Evolutionary conservation across 37 sponge, comb jelly and placozoan genomes (phyloP), one percentile per base, ranked within the genome.

Genomic region (Haliclona indistincta): DNA sequence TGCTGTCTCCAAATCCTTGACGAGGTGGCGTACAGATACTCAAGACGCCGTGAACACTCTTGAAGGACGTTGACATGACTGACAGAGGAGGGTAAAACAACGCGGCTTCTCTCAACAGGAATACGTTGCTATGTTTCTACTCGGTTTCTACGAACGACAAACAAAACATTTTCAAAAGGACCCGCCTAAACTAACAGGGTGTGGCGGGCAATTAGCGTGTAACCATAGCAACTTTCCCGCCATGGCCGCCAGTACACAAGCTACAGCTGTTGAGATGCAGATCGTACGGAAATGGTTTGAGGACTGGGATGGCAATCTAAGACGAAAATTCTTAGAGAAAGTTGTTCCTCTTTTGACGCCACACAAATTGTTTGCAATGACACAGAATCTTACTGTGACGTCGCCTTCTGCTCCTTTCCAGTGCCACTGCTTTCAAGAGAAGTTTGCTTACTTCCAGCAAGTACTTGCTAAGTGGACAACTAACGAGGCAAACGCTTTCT

Each of bases 291-390:
- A 54, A 32, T 82, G 83, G 83, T 82, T 82, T 66, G 22, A 45
- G 37, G 13, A 30, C 1, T 82, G 83, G 74, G 25, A 26, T 17
- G 30, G 22, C 35, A 36, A 35, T 36, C 55, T 73, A 42, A 26
- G 83, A 45, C 51, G 54, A 38, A 29, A 5, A 23, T 82, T 82
- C 33, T 32, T 82, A 43, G 83, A 82, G 15, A 73, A 41, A 28
- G 29, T 82, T 1, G 68, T 82, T 29, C 29, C 75, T 10, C 25
- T 38, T 19, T 54, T 74, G n/a, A 54, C 75, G 8, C 83, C 83
- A 26, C 15, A 82, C 44, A 82, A 82, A 56, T 43, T 82, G 19
- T 74, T 74, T 66, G 55, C 83, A 19, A 29, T 53, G 40, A 39
- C 53, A 41, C 56, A 64, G 32, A 36, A 34, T 19, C 45, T 82